A percentile compares a stretch with the other conserved stretches of the same genome.
phyloP scores from a whole-genome alignment of 2,888 invertebrate genomes.

The Timema cristinae region DNA sequence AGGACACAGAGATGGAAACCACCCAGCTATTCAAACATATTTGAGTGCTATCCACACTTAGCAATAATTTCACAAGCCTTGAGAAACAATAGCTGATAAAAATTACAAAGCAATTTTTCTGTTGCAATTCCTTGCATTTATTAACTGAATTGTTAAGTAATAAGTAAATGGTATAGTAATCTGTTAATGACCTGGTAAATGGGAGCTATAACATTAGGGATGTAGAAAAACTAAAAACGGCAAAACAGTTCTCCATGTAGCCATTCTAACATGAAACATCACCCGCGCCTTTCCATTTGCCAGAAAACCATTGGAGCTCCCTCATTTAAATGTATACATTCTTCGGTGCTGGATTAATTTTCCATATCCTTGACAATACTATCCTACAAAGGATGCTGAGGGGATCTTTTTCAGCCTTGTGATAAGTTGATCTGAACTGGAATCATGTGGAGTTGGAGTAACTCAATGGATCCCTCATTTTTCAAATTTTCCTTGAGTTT shows the following conservation, averaged over 20 bases:
- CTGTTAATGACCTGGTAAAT: neutral
- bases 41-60: neutral
- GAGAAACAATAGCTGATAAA: neutral
- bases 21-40: neutral
- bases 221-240: neutral
- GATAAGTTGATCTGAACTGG: no score
- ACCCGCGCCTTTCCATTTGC: no score
- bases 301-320: no score
- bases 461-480: no score
- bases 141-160: neutral
- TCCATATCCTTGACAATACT: no score
- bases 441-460: no score
- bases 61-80: neutral
- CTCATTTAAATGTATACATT: no score
- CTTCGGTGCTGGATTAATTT: no score
- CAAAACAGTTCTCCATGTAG: neutral
- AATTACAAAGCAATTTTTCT: neutral
- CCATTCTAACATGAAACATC: neutral
- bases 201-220: neutral
- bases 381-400: no score
- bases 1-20: neutral
- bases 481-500: neutral
- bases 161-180: neutral
- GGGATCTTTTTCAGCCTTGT: no score
- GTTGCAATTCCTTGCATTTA: neutral